These are phyloP conservation scores for Hydrolagus affinis DNA, from an alignment of 2,113 vertebrate genomes.

Conservation along the genomic window DNA sequence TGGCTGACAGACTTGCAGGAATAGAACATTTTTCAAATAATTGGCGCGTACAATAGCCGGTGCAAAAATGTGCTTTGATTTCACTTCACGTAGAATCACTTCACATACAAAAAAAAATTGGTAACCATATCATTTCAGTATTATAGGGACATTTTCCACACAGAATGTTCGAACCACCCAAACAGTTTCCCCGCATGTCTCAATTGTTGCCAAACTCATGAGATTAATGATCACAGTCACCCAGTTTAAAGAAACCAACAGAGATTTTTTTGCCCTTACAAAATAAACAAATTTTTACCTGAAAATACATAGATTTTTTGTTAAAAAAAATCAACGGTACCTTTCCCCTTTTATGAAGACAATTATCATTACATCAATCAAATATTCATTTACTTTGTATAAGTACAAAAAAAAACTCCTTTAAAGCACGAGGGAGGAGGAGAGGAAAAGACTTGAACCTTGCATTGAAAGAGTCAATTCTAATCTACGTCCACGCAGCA, in stretches of 20 bases:
- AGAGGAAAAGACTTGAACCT: neutral
- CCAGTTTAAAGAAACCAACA: neutral
- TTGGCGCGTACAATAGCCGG: neutral
- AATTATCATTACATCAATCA: neutral
- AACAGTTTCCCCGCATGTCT: too few species aligned
- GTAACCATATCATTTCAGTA: neutral
- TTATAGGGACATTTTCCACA: neutral
- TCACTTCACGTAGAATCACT: too few species aligned
- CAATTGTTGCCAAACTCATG: neutral
- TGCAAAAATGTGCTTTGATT: conserved; percentile 24
- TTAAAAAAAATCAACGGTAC: neutral
- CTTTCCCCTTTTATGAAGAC: neutral
- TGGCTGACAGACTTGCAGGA: neutral
- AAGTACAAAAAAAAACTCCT: conserved; percentile 6
- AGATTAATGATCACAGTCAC: neutral
- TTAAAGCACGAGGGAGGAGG: neutral
- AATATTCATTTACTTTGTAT: neutral
- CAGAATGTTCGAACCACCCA: neutral
- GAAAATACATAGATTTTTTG: too few species aligned
- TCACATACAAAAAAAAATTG: neutral
- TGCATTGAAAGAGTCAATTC: neutral
- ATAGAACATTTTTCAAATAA: neutral
- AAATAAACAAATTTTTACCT: too few species aligned
- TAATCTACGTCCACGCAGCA: neutral
- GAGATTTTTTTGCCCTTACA: too few species aligned